Conservation (phyloP, 1,140 invertebrate species). For the Leptopilina boulardi region DNA sequence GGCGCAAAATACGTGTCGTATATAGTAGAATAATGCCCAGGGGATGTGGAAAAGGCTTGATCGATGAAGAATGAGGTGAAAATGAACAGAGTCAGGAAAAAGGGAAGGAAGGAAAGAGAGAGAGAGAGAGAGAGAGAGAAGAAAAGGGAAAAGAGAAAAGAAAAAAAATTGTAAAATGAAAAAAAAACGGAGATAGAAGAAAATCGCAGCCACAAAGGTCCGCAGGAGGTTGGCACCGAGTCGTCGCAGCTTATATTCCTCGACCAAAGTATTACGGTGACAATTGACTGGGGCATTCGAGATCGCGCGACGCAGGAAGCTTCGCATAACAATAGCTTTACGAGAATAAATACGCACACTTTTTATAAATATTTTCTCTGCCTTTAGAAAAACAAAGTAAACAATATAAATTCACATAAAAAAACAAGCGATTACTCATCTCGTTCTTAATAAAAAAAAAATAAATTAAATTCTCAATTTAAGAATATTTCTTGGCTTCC, state of each 20-base stretch:
- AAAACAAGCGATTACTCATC: neutral
- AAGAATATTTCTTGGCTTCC: neutral
- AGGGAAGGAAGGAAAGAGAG: neutral
- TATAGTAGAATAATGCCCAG: neutral
- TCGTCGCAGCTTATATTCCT: slow-evolving; percentile 24
- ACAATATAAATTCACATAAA: neutral
- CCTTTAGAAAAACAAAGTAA: neutral
- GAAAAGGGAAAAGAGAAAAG: neutral
- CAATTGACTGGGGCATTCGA: slow-evolving; percentile 24
- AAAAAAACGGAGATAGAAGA: neutral
- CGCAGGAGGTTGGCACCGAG: slow-evolving; percentile 16
- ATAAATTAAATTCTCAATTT: neutral
- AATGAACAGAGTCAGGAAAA: neutral
- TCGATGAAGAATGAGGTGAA: slow-evolving; percentile 29
- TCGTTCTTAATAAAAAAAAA: neutral
- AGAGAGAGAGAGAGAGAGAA: neutral
- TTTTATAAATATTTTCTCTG: neutral
- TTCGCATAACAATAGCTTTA: slow-evolving; percentile 8
- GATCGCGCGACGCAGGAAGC: slow-evolving; percentile 26
- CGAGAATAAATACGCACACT: neutral
- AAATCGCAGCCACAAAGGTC: slow-evolving; percentile 20
- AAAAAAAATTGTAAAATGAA: neutral
- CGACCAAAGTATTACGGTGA: slow-evolving; percentile 12
- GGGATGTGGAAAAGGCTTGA: slow-evolving; percentile 20
- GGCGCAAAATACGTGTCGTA: neutral